Percentiles rank a stretch among this genome's conserved stretches.
Conservation (phyloP, 2,113 vertebrate species). For the Tetrax tetrax region DNA sequence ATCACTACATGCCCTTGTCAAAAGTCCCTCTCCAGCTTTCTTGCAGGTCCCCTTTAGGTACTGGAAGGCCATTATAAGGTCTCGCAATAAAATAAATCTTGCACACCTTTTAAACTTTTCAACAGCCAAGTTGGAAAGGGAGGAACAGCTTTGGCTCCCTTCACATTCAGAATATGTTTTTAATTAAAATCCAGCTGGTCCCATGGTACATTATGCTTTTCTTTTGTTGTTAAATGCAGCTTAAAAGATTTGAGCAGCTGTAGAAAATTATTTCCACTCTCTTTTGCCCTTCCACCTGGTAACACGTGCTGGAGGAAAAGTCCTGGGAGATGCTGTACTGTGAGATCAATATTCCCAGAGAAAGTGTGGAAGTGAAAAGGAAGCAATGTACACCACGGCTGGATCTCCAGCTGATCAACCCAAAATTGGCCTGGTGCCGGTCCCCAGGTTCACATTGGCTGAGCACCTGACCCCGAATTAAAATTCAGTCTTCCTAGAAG, state of each 20-base stretch:
- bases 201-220: background rate
- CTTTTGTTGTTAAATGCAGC: background rate
- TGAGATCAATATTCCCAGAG: background rate
- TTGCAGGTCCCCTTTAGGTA: no score
- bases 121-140: background rate
- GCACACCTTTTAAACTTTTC: background rate
- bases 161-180: background rate
- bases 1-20: no score
- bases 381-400: background rate
- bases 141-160: background rate
- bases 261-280: background rate
- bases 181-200: background rate
- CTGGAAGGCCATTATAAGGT: no score
- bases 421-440: fast-evolving
- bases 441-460: background rate
- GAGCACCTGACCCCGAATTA: background rate
- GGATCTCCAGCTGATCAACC: background rate
- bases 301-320: background rate
- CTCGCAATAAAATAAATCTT: background rate
- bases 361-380: background rate
- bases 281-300: background rate
- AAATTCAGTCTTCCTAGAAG: background rate
- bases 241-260: background rate
- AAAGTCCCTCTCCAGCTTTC: no score
- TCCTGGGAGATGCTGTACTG: background rate